These are phyloP conservation scores for Spea multiplicata DNA, from an alignment of 2,113 vertebrate species.

Conservation along the genomic window DNA sequence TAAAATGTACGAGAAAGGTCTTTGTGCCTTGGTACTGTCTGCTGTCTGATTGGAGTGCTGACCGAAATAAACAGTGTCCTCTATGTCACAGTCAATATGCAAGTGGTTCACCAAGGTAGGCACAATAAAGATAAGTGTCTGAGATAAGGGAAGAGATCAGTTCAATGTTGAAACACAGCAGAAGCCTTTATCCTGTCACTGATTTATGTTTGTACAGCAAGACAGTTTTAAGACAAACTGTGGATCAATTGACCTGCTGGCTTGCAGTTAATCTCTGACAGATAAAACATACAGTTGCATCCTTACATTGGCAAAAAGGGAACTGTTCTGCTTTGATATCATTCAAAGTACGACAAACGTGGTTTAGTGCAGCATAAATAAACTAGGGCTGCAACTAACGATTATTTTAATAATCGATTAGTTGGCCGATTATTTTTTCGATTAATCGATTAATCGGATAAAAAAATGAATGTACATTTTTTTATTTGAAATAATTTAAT, in stretches of 20 bases:
- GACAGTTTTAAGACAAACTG: slow-evolving; percentile 38
- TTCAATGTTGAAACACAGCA: background rate
- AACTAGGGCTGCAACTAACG: too few species aligned
- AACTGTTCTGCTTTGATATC: slow-evolving; percentile 3
- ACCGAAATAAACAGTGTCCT: background rate
- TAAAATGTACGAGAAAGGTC: too few species aligned
- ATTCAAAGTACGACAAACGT: too few species aligned
- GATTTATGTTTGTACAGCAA: slow-evolving; percentile 20
- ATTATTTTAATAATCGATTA: too few species aligned
- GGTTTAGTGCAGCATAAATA: too few species aligned
- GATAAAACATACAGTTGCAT: slow-evolving; percentile 15
- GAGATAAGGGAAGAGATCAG: slow-evolving; percentile 19
- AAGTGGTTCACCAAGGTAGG: slow-evolving; percentile 4
- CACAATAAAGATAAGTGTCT: slow-evolving; percentile 18
- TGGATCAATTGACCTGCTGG: background rate
- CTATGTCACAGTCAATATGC: background rate
- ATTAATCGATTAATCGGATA: too few species aligned
- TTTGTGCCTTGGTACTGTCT: too few species aligned
- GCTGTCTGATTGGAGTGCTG: background rate
- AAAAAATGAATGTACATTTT: too few species aligned
- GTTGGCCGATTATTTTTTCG: too few species aligned
- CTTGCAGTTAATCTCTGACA: slow-evolving; percentile 44
- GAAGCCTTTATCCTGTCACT: slow-evolving; percentile 35
- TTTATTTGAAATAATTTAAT: too few species aligned
- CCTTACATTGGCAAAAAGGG: background rate